Percentiles rank a stretch among this genome's conserved stretches.
These are phyloP conservation scores for Smithornis capensis DNA, from an alignment of 2,113 vertebrate genomes.

Conservation along the genomic window DNA sequence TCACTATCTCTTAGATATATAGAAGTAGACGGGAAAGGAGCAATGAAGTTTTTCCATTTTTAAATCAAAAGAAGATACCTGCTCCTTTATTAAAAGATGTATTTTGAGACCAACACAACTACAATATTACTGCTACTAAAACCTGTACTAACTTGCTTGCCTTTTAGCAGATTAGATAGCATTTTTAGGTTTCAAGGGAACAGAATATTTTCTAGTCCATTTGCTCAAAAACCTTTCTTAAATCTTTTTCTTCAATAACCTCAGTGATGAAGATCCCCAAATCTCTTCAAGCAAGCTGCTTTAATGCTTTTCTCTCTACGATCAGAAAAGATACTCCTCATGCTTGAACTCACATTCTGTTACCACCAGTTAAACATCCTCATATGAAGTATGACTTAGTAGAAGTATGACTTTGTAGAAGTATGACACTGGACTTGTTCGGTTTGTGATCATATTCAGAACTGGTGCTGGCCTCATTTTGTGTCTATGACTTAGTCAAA, in stretches of 20 bases:
- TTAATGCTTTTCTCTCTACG: neutral
- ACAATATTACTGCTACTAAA: neutral
- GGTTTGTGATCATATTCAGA: neutral
- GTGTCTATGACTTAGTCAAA: neutral
- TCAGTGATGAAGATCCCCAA: neutral
- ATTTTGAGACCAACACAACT: neutral
- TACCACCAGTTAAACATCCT: neutral
- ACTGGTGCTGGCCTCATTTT: neutral
- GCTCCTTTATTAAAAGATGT: neutral
- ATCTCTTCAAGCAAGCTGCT: neutral
- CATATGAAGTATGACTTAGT: neutral
- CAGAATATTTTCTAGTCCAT: neutral
- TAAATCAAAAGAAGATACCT: neutral
- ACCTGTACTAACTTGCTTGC: neutral
- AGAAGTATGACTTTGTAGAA: neutral
- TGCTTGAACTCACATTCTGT: neutral
- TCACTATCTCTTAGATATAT: neutral
- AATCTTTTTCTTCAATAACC: neutral
- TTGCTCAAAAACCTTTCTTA: neutral
- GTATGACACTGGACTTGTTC: accelerated
- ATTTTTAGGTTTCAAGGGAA: neutral
- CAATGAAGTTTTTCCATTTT: neutral
- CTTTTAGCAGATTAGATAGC: neutral
- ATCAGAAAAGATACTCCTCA: neutral
- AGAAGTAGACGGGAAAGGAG: neutral